phyloP scores from a whole-genome alignment of 1,140 invertebrate species.

The Stegodyphus mimosarum region DNA sequence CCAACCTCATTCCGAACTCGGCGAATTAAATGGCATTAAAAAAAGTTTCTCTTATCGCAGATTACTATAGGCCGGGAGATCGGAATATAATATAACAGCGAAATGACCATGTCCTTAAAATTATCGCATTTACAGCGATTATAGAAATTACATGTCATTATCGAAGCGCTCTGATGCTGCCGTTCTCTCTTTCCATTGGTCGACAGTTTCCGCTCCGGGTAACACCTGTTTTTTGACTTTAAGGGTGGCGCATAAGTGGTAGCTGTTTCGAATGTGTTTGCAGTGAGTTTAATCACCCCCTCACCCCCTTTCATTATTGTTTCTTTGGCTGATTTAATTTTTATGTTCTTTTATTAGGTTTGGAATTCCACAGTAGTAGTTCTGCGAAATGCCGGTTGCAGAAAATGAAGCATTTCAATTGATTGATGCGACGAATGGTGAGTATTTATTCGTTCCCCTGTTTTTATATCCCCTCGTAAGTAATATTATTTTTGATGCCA shows the following conservation, averaged over 20 bases:
- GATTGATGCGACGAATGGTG: too few species aligned
- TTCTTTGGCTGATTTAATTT: too few species aligned
- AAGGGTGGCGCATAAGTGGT: constrained; percentile 17
- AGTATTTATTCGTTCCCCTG: background rate
- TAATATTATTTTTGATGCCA: background rate
- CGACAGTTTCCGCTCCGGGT: constrained; percentile 9
- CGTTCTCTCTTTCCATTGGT: constrained; percentile 51
- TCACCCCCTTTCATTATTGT: background rate
- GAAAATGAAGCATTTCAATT: too few species aligned
- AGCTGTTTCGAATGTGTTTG: background rate
- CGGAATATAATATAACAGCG: constrained; percentile 45
- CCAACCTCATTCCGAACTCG: constrained; percentile 36
- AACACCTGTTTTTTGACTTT: constrained; percentile 57
- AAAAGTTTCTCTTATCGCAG: constrained; percentile 41
- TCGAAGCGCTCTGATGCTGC: constrained; percentile 34
- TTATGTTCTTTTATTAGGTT: too few species aligned
- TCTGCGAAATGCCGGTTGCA: too few species aligned
- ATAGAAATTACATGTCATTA: constrained; percentile 61
- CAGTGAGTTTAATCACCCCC: background rate
- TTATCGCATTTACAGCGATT: constrained; percentile 59
- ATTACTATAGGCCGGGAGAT: constrained; percentile 32
- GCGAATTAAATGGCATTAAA: constrained; percentile 51
- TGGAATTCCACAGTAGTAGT: too few species aligned
- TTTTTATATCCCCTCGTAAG: background rate
- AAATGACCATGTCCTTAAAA: constrained; percentile 56